Base-by-base conservation (phyloP, 2,113 vertebrate species). In the Desmodus rotundus region DNA sequence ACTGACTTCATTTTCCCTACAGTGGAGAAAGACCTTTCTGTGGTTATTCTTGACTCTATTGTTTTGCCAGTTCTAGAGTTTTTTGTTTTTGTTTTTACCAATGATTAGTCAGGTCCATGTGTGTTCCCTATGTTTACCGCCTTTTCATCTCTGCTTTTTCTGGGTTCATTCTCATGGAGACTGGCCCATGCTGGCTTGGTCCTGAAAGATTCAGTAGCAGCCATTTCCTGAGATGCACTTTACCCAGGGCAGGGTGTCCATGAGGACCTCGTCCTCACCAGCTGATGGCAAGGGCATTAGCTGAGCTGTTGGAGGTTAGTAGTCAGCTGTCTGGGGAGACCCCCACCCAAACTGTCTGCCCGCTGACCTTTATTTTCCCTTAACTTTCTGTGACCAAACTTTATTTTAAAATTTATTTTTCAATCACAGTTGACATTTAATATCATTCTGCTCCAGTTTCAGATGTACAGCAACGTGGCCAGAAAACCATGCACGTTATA, bases 331-430 rank as follows among this genome's bases (percentile, higher is more conserved):
- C 38, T 43, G 3, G 19, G 15, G 33, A 76, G 17, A 80, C 6
- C 61, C 24, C 41, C 20, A 73, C 33, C 74, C 22, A 45, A 36
- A 19, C 1, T 70, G 41, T 73, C 38, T 90, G 12, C 45, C 70
- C 20, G 3, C 14, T 87, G 70, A 78, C 36, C 38, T 92, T 80
- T 94, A 67, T 70, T 80, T 82, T 45, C n/a, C 74, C 45, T 63
- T 85, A 63, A 72, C 9, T 81, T 20, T 68, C 58, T 61, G 56
- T 81, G 81, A 45, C 77, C 93, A 73, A 78, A 68, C 50, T 77
- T 19, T 3, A 68, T 73, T 74, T 47, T 47, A 47, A 33, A 47
- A 47, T 33, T 33, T 76, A 47, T 76, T 76, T 43, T 76, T 11
- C 73, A 76, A 10, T 6, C 41, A 31, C 43, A 47, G 73, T 76